These are phyloP conservation scores for Hyppa rectilinea DNA, from an alignment of 2,888 invertebrate species.

Conservation along the genomic window DNA sequence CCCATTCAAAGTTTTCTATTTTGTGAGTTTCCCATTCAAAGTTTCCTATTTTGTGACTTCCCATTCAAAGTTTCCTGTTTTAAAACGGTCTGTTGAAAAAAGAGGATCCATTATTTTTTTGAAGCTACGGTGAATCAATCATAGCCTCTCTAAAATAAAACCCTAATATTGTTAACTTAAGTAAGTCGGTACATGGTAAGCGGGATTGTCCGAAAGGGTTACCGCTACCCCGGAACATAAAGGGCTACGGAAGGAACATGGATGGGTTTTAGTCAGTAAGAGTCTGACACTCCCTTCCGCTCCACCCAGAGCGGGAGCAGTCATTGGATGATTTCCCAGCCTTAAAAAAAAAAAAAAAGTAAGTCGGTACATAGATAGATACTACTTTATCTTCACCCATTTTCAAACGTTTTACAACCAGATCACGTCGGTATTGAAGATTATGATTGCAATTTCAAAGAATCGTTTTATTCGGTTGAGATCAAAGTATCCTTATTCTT, in stretches of 20 bases:
- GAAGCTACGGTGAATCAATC: not conserved
- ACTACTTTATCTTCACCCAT: conserved; percentile 1
- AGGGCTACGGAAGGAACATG: no score
- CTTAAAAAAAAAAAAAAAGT: no score
- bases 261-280: no score
- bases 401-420: conserved; percentile 19
- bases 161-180: conserved; percentile 9
- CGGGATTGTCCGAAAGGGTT: no score
- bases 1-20: no score
- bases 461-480: conserved; percentile 38
- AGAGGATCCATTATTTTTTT: not conserved
- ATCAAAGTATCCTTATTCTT: conserved; percentile 38
- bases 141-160: not conserved
- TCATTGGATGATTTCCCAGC: no score
- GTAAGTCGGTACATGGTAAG: not conserved
- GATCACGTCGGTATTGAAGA: conserved; percentile 27
- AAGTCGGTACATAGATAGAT: not conserved
- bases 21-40: not conserved
- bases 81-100: not conserved
- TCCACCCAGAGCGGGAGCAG: no score
- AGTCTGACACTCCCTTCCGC: no score
- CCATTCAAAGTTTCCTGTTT: no score
- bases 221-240: no score
- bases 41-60: conserved; percentile 4
- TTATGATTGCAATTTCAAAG: conserved; percentile 35